These are phyloP conservation scores for Gorsachius magnificus DNA, from an alignment of 2,797 vertebrate species.

Conservation along the genomic window DNA sequence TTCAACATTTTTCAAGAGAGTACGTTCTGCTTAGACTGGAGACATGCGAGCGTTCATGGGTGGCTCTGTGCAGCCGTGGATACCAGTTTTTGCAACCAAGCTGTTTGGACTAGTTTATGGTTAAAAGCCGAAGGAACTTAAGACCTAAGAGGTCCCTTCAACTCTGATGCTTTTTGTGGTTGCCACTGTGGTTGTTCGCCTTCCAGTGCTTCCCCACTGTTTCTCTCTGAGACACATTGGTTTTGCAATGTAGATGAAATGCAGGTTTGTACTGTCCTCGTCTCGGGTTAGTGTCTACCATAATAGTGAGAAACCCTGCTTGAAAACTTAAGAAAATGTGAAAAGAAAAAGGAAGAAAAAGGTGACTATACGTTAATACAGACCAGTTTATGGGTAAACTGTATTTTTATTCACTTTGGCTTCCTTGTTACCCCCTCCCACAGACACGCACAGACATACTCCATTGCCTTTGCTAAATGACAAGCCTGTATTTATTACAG, in stretches of 20 bases:
- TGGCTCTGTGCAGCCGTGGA: not conserved
- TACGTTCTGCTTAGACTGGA: not conserved
- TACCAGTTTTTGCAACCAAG: not conserved
- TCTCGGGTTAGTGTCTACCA: not conserved
- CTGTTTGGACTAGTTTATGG: not conserved
- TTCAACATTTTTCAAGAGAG: not conserved
- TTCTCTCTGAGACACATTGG: not conserved
- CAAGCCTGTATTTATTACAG: not conserved
- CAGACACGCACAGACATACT: not conserved
- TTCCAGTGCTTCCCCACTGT: not conserved
- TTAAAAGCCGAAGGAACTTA: not conserved
- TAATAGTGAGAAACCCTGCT: not conserved
- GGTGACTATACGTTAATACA: not conserved
- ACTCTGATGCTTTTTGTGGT: not conserved
- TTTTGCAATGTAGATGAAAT: not conserved
- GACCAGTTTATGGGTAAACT: not conserved
- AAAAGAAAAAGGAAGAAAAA: not conserved
- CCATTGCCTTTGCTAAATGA: not conserved
- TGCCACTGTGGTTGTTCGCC: not conserved
- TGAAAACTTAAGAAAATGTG: not conserved
- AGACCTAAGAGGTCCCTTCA: not conserved
- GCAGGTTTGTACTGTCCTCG: not conserved
- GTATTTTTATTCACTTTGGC: not conserved
- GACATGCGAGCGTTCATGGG: not conserved
- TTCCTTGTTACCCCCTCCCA: not conserved